Conservation (phyloP, 2,797 vertebrate genomes). For the Sebastes reedi region DNA sequence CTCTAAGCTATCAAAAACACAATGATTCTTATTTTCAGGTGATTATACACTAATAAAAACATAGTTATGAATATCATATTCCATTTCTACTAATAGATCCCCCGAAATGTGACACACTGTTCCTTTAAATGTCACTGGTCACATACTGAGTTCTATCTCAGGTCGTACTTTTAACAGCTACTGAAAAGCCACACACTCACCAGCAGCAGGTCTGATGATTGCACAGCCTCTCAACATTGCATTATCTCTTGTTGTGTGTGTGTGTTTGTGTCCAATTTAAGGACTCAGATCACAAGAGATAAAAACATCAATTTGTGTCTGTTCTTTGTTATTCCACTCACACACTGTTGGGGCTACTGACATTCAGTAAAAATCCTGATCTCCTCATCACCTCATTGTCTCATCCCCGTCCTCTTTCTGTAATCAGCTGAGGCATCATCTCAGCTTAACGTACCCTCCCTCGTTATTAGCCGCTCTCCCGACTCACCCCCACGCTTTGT, state of each 20-base stretch:
- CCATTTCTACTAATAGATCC: too few relatives aligned
- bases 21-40: too few relatives aligned
- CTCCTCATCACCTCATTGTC: slow-evolving; percentile 43
- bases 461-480: background rate
- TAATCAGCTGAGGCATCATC: slow-evolving; percentile 51
- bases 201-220: slow-evolving; percentile 1
- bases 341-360: slow-evolving; percentile 34
- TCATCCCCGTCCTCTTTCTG: slow-evolving; percentile 36
- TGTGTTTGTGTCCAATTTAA: slow-evolving; percentile 1
- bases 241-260: background rate
- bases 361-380: slow-evolving; percentile 58
- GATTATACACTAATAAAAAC: too few relatives aligned
- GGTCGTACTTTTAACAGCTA: background rate
- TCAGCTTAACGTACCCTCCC: background rate
- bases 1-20: too few relatives aligned
- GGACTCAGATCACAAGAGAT: slow-evolving; percentile 14
- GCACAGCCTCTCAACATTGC: background rate
- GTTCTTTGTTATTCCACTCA: slow-evolving; percentile 53
- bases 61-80: too few relatives aligned
- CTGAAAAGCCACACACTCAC: background rate
- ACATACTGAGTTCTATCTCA: background rate
- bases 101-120: too few relatives aligned
- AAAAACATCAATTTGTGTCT: slow-evolving; percentile 28
- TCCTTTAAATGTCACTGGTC: background rate
- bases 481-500: background rate